Base-by-base conservation (phyloP, 2,888 invertebrate genomes). In the Epirrhoe tristata region DNA sequence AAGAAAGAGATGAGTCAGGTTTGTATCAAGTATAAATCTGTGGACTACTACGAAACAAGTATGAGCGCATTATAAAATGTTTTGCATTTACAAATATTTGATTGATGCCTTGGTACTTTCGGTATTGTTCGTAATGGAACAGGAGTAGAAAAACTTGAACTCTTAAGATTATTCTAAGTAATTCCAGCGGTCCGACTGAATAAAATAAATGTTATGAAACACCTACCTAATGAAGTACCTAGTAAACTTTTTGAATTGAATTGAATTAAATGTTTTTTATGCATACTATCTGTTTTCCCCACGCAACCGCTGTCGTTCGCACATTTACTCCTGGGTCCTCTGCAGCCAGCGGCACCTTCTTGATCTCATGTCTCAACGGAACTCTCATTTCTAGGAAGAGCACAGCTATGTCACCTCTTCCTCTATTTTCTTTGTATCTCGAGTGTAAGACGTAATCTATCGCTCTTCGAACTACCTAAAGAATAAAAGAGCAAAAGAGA, bases 261-360 rank as follows among this genome's bases (percentile, higher is more conserved):
- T n/a, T n/a, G n/a, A n/a, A n/a, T n/a, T n/a, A n/a, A n/a, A n/a
- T n/a, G n/a, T n/a, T 39, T 39, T 10, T 10, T 14, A 10, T 10
- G 51, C 59, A 3, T 52, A 52, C 52, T n/a, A 0, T 39, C 36
- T 52, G 59, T 52, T 52, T 52, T 32, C 55, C 36, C 50, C 62
- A 56, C 10, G 55, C 55, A 10, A 36, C 51, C 4, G 51, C 7
- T 24, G 16, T 3, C n/a, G 39, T 48, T 43, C 51, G 14, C 0
- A 32, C 31, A 16, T 32, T 12, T 4, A 16, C 24, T 6, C 0
- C 43, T 32, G 39, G 56, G 1, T 51, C 12, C 8, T 5, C 7
- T 5, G 31, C 39, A n/a, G 56, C 56, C 8, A 63, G 39, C n/a
- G 50, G 51, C 6, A 63, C 51, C 32, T 63, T 62, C 36, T 62